Evolutionary conservation across 2,888 invertebrate genomes (phyloP).

Genomic region (Choreutis nemorana): DNA sequence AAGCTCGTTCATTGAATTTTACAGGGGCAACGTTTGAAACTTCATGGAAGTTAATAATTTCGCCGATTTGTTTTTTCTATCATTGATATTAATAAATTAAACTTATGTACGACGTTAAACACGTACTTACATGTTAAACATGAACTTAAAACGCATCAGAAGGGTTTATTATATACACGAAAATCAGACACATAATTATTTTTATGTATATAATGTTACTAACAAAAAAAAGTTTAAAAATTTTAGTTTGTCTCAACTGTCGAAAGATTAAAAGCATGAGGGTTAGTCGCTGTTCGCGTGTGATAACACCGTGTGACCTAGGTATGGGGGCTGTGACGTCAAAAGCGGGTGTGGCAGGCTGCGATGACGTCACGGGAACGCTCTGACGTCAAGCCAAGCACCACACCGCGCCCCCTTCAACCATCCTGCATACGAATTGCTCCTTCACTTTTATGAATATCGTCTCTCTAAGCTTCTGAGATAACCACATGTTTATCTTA

Average conservation of each 20-base stretch:
- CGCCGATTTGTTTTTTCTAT: background rate
- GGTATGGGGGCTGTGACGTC: slow-evolving; percentile 33
- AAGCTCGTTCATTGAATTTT: slow-evolving; percentile 59
- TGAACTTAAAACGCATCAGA: too few species aligned
- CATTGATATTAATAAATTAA: too few species aligned
- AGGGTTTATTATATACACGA: too few species aligned
- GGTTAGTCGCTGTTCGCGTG: background rate
- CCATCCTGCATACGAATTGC: slow-evolving; percentile 32
- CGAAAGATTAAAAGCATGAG: too few species aligned
- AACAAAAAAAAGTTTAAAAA: too few species aligned
- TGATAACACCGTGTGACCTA: slow-evolving; percentile 11
- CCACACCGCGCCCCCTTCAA: slow-evolving; percentile 20
- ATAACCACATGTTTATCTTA: too few species aligned
- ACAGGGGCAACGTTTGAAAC: slow-evolving; percentile 24
- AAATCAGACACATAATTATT: too few species aligned
- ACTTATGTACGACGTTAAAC: too few species aligned
- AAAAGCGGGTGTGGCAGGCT: slow-evolving; percentile 56
- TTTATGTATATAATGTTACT: too few species aligned
- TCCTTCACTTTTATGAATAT: slow-evolving; percentile 40
- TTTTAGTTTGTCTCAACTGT: too few species aligned
- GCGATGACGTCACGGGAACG: slow-evolving; percentile 56
- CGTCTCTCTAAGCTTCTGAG: slow-evolving; percentile 22
- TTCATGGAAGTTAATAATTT: background rate
- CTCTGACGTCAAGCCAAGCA: slow-evolving; percentile 56
- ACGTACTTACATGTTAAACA: too few species aligned